Conservation (phyloP, 2,888 invertebrate genomes). For the Idaea dimidiata region DNA sequence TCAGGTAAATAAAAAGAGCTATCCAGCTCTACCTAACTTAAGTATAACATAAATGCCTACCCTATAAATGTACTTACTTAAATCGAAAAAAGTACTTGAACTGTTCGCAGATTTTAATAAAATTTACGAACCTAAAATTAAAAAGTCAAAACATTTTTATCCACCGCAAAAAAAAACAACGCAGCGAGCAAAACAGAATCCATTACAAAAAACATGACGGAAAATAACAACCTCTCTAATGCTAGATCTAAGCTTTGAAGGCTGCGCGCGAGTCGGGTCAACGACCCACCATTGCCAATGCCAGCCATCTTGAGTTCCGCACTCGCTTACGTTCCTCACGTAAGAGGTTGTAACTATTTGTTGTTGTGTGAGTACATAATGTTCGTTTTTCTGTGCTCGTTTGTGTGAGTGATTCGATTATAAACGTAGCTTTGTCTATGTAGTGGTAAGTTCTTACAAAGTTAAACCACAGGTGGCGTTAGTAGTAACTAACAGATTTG, state of each 20-base stretch:
- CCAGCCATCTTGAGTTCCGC: slow-evolving; percentile 81
- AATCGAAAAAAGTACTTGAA: background rate
- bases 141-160: slow-evolving; percentile 5
- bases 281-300: slow-evolving; percentile 79
- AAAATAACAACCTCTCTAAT: slow-evolving; percentile 78
- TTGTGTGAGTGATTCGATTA: slow-evolving; percentile 58
- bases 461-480: slow-evolving; percentile 41
- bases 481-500: slow-evolving; percentile 12
- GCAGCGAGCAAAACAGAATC: slow-evolving; percentile 43
- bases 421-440: slow-evolving; percentile 50
- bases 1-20: background rate
- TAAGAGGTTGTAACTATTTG: slow-evolving; percentile 76
- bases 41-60: background rate
- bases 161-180: slow-evolving; percentile 18
- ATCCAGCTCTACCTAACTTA: background rate
- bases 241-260: slow-evolving; percentile 78
- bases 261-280: slow-evolving; percentile 73
- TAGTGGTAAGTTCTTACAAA: slow-evolving; percentile 29
- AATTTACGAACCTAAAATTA: slow-evolving; percentile 9
- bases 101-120: slow-evolving; percentile 21
- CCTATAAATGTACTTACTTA: background rate
- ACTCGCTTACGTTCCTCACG: slow-evolving; percentile 79
- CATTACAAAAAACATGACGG: slow-evolving; percentile 58
- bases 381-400: slow-evolving; percentile 72
- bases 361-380: slow-evolving; percentile 70